These are phyloP conservation scores for Onthophagus taurus DNA, from an alignment of 1,140 invertebrate species.

Conservation along the genomic window DNA sequence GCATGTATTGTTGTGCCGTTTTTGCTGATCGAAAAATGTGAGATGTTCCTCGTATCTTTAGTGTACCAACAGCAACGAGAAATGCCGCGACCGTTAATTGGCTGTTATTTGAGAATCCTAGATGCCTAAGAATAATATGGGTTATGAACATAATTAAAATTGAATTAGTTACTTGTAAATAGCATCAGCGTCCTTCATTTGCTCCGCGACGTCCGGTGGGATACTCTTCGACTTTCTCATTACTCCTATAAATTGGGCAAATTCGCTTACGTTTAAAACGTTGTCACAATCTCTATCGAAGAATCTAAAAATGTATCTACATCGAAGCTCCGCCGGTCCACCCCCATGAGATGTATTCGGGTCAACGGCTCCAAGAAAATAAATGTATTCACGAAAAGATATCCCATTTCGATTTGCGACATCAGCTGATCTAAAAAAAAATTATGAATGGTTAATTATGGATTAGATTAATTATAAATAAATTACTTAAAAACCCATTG, in stretches of 20 bases:
- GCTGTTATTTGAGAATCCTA: conserved; percentile 33
- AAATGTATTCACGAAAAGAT: conserved; percentile 38
- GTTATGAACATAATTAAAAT: background rate
- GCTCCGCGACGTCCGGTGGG: conserved; percentile 17
- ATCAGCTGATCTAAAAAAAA: conserved; percentile 37
- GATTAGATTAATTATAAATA: background rate
- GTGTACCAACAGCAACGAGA: conserved; percentile 36
- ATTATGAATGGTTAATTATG: background rate
- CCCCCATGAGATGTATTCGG: conserved; percentile 38
- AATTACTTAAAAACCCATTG: conserved; percentile 31
- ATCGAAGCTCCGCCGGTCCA: conserved; percentile 36
- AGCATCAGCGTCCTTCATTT: conserved; percentile 23
- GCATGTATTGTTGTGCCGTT: conserved; percentile 21
- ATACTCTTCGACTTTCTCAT: conserved; percentile 25
- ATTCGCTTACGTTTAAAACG: conserved; percentile 23
- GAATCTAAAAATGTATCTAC: conserved; percentile 40
- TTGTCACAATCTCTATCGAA: conserved; percentile 27
- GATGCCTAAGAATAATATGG: no score
- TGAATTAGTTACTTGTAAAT: conserved; percentile 20
- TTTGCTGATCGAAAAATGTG: conserved; percentile 32
- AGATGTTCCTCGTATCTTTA: conserved; percentile 38
- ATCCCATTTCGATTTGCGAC: conserved; percentile 36
- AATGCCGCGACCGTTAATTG: conserved; percentile 36
- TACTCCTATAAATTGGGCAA: conserved; percentile 22
- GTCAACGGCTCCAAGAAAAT: conserved; percentile 38